phyloP scores from a whole-genome alignment of 2,888 invertebrate species.

The Cephus sareptanus region DNA sequence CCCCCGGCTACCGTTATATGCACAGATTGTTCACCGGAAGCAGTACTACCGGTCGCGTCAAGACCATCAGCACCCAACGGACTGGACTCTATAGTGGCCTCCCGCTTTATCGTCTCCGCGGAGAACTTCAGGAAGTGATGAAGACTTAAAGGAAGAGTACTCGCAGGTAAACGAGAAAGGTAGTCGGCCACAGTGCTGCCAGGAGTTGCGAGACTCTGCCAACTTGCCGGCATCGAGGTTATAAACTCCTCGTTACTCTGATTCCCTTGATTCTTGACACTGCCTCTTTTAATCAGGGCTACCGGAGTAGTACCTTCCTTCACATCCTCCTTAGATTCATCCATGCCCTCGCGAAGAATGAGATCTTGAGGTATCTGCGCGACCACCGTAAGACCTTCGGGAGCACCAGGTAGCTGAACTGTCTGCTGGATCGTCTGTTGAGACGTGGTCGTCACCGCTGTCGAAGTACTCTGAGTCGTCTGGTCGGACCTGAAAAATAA shows the following conservation, averaged over 20 bases:
- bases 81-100: conserved; percentile 66
- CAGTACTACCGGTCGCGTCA: conserved; percentile 56
- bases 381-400: conserved; percentile 76
- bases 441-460: conserved; percentile 60
- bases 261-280: conserved; percentile 64
- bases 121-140: conserved; percentile 76
- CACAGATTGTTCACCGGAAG: conserved; percentile 66
- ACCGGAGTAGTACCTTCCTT: conserved; percentile 67
- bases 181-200: conserved; percentile 68
- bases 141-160: conserved; percentile 70
- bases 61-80: conserved; percentile 63
- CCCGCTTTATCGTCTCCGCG: conserved; percentile 69
- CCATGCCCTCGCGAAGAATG: conserved; percentile 69
- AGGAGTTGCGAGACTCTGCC: conserved; percentile 68
- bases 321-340: conserved; percentile 66
- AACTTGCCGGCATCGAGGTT: conserved; percentile 68
- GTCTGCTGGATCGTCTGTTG: conserved; percentile 64
- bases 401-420: conserved; percentile 67
- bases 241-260: conserved; percentile 62
- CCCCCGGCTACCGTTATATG: conserved; percentile 67
- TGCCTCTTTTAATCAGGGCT: conserved; percentile 65
- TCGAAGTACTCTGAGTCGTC: conserved; percentile 64
- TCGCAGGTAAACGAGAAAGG: conserved; percentile 68
- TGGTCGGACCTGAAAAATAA: conserved; percentile 54
- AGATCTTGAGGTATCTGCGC: conserved; percentile 79